A percentile compares a stretch with the other conserved stretches of the same genome.
phyloP scores from a whole-genome alignment of 2,113 vertebrate genomes.

The Sclerurus mexicanus region DNA sequence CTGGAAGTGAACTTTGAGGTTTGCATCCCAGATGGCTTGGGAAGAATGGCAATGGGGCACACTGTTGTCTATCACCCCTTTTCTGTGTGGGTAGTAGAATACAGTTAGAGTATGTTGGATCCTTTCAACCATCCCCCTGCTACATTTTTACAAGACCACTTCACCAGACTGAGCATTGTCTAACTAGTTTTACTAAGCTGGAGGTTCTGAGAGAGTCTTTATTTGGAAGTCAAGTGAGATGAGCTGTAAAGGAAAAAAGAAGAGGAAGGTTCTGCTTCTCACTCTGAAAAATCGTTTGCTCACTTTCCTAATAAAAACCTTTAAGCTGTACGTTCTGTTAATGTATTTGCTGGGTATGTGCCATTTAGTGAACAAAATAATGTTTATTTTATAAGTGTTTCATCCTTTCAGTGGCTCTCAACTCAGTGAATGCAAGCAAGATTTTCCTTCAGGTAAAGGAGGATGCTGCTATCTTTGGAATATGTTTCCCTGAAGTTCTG shows the following conservation, averaged over 20 bases:
- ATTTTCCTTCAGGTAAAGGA: background rate
- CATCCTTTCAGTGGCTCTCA: background rate
- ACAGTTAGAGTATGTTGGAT: background rate
- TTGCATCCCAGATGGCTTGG: background rate
- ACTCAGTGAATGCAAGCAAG: background rate
- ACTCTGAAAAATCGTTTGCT: background rate
- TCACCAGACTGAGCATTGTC: background rate
- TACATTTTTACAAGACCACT: background rate
- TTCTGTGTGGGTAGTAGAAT: background rate
- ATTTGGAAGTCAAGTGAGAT: background rate
- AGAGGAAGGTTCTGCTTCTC: background rate
- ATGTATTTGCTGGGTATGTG: slow-evolving; percentile 32
- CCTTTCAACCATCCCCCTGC: background rate
- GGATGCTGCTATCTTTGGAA: background rate
- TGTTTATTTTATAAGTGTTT: background rate
- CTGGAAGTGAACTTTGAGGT: background rate
- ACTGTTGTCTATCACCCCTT: background rate
- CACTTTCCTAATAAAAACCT: background rate
- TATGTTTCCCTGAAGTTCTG: background rate
- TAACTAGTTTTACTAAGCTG: background rate
- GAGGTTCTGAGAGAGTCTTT: background rate
- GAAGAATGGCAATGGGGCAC: background rate
- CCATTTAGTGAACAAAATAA: background rate
- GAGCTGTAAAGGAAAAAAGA: background rate
- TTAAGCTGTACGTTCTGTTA: background rate